These are phyloP conservation scores for Chrysomallon squamiferum DNA, from an alignment of 1,140 invertebrate genomes.

Conservation along the genomic window DNA sequence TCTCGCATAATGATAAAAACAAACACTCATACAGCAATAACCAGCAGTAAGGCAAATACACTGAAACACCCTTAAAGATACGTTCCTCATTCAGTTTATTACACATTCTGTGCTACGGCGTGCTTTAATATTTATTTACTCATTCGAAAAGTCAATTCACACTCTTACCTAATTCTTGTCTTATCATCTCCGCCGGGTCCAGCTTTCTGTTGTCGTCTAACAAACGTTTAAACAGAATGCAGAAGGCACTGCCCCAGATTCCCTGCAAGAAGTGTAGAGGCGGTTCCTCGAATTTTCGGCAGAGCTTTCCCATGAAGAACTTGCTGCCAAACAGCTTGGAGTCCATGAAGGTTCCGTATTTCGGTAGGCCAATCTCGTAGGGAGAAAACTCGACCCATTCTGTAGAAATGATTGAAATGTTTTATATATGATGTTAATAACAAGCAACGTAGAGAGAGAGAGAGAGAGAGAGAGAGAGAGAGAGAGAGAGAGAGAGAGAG, in stretches of 20 bases:
- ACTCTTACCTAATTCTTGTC: conserved; percentile 53
- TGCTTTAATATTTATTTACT: no score
- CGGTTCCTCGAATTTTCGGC: conserved; percentile 62
- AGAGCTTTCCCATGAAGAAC: conserved; percentile 65
- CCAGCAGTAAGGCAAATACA: no score
- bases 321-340: conserved; percentile 65
- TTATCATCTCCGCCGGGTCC: conserved; percentile 61
- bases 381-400: conserved; percentile 68
- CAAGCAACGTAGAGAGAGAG: no score
- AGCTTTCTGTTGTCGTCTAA: conserved; percentile 58
- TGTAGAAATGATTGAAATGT: conserved; percentile 27
- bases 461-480: no score
- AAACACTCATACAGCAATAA: no score
- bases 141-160: no score
- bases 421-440: no score
- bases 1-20: no score
- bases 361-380: conserved; percentile 66
- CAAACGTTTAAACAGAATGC: conserved; percentile 65
- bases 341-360: conserved; percentile 67
- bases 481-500: no score
- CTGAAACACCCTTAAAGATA: no score
- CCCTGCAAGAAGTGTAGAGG: conserved; percentile 61
- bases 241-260: conserved; percentile 68
- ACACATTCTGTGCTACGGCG: no score
- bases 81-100: no score